Conservation (phyloP, 2,888 invertebrate species). For the Seira ritae region DNA sequence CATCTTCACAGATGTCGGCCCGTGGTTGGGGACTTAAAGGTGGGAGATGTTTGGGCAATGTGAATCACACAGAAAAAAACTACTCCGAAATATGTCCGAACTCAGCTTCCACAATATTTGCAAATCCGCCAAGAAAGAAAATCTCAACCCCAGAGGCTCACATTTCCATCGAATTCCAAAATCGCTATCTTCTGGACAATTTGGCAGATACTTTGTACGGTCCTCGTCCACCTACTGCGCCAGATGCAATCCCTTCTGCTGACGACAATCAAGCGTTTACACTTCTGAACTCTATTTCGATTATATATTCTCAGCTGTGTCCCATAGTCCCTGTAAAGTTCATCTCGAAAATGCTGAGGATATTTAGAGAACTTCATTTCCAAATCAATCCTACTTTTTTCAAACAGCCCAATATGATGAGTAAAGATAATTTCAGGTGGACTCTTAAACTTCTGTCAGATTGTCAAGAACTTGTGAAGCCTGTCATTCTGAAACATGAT, state of each 20-base stretch:
- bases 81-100: not conserved
- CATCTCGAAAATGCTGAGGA: not conserved
- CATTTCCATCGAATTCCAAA: too few relatives aligned
- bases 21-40: too few relatives aligned
- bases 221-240: too few relatives aligned
- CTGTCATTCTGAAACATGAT: slow-evolving; percentile 19
- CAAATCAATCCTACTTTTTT: not conserved
- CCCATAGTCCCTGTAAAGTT: slow-evolving; percentile 28
- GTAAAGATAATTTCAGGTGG: slow-evolving; percentile 30
- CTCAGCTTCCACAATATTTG: too few relatives aligned
- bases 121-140: too few relatives aligned
- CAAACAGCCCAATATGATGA: slow-evolving; percentile 31
- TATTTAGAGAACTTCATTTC: slow-evolving; percentile 30
- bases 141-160: too few relatives aligned
- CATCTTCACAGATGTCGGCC: too few relatives aligned
- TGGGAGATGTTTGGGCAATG: too few relatives aligned
- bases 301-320: slow-evolving; percentile 25
- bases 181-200: too few relatives aligned
- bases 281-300: slow-evolving; percentile 4
- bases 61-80: too few relatives aligned
- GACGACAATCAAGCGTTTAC: slow-evolving; percentile 18
- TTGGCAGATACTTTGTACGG: too few relatives aligned
- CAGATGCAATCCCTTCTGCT: too few relatives aligned
- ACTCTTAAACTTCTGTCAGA: slow-evolving; percentile 17
- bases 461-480: slow-evolving; percentile 22